A percentile compares a stretch with the other conserved stretches of the same genome.
phyloP scores from a whole-genome alignment of 2,113 vertebrate genomes.

The Sprattus sprattus region DNA sequence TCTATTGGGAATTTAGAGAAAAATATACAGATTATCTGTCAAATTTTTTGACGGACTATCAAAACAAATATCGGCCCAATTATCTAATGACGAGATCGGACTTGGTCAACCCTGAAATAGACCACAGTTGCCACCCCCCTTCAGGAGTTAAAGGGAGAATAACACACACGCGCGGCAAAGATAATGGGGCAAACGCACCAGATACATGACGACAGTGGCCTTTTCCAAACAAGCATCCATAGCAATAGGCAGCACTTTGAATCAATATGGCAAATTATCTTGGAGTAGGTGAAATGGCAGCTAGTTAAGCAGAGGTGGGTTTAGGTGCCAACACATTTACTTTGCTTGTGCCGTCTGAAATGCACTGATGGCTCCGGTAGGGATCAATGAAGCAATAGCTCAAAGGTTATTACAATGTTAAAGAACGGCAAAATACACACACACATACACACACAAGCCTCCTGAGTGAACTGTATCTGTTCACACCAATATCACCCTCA shows the following conservation, averaged over 20 bases:
- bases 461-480: too few relatives aligned
- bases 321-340: slow-evolving; percentile 55
- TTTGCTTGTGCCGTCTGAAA: neutral
- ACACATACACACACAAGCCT: neutral
- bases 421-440: neutral
- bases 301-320: slow-evolving; percentile 41
- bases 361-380: neutral
- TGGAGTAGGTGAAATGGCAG: slow-evolving; percentile 65
- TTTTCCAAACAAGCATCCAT: slow-evolving; percentile 69
- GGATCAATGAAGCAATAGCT: neutral
- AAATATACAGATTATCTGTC: too few relatives aligned
- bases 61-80: too few relatives aligned
- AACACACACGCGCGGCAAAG: slow-evolving; percentile 56
- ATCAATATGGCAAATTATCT: slow-evolving; percentile 74
- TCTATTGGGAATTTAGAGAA: too few relatives aligned
- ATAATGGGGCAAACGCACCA: slow-evolving; percentile 61
- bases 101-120: slow-evolving; percentile 56
- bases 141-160: slow-evolving; percentile 48
- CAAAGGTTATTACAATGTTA: neutral
- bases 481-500: too few relatives aligned
- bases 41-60: too few relatives aligned
- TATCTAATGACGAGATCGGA: too few relatives aligned
- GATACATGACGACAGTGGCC: slow-evolving; percentile 56
- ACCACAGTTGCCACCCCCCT: slow-evolving; percentile 58
- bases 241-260: slow-evolving; percentile 56